Evolutionary conservation across 2,888 invertebrate genomes (phyloP), one percentile per base, ranked within the genome.

Genomic region (Pseudococcus longispinus): DNA sequence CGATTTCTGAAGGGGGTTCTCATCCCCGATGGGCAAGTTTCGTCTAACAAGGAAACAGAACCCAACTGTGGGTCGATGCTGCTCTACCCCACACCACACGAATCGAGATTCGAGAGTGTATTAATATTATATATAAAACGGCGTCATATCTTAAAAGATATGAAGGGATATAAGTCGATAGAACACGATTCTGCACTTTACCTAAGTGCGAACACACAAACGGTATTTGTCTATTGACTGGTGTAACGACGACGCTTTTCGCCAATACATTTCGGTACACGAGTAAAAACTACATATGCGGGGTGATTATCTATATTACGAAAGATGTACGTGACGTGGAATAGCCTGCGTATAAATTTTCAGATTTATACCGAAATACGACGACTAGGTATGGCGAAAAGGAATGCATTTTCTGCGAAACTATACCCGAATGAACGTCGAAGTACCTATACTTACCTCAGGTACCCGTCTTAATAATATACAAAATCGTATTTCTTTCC

Each of bases 181-280:
- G 37, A 86, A 86, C 86, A 86, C 80, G 86, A 86, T 77, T 86
- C 86, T 86, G 86, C 86, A 86, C 86, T 86, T 86, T 86, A 86
- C 86, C 80, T 86, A 86, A 86, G 86, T 86, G 86, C 86, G 86
- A 86, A 86, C 80, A 86, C 37, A 86, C 77, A 26, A 84, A 60
- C 84, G 51, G 51, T 86, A 86, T 86, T 86, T 86, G 86, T 86
- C 86, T 86, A 86, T 86, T 86, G 86, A 86, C 51, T 86, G 37
- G 86, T 86, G 60, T 23, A 15, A 46, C 51, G 51, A 51, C n/a
- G 51, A 44, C 51, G 46, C n/a, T 80, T 80, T 37, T 80, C 29
- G 70, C 18, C 32, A 80, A 80, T 80, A 80, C 29, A 80, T 80
- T 80, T 80, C 77, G 77, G 42, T 80, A 42, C 20, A 80, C 77